These are phyloP conservation scores for Hypselothyrea guttata DNA, from an alignment of 2,888 invertebrate genomes.

Conservation along the genomic window DNA sequence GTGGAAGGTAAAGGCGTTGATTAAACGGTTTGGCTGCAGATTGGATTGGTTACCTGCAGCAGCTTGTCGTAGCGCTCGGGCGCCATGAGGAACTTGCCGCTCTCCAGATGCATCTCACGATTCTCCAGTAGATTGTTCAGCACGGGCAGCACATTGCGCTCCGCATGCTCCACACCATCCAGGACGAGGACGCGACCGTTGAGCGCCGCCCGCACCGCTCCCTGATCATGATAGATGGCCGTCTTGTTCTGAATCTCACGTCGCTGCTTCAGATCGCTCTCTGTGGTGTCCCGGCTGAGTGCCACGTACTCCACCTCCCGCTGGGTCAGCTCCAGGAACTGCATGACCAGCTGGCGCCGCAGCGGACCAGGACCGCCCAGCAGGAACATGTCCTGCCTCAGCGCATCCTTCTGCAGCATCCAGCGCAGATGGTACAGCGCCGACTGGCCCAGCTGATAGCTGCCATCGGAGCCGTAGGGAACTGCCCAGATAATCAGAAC, in stretches of 20 bases:
- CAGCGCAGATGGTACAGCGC: constrained; percentile 92
- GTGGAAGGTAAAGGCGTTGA: too few species aligned
- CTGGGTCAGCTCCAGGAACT: constrained; percentile 93
- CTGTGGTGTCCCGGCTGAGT: constrained; percentile 97
- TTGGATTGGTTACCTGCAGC: constrained; percentile 85
- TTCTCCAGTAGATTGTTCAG: constrained; percentile 98
- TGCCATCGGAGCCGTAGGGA: constrained; percentile 83
- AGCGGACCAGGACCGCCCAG: constrained; percentile 94
- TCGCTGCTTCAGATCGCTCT: constrained; percentile 97
- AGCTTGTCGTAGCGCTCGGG: constrained; percentile 95
- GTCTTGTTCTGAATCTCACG: constrained; percentile 94
- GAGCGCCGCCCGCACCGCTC: constrained; percentile 94
- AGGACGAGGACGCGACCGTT: constrained; percentile 94
- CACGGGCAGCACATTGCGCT: constrained; percentile 97
- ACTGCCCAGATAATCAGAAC: constrained; percentile 54
- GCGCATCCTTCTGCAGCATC: constrained; percentile 97
- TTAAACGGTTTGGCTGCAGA: not conserved
- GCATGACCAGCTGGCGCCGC: constrained; percentile 91
- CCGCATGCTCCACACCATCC: constrained; percentile 98
- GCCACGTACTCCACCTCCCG: constrained; percentile 96
- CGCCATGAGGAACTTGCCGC: constrained; percentile 96
- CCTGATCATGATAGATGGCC: constrained; percentile 96
- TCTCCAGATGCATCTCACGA: constrained; percentile 98
- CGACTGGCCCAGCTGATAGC: constrained; percentile 86
- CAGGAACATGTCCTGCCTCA: constrained; percentile 97